phyloP scores from a whole-genome alignment of 2,888 invertebrate species.

The Biston betularia region DNA sequence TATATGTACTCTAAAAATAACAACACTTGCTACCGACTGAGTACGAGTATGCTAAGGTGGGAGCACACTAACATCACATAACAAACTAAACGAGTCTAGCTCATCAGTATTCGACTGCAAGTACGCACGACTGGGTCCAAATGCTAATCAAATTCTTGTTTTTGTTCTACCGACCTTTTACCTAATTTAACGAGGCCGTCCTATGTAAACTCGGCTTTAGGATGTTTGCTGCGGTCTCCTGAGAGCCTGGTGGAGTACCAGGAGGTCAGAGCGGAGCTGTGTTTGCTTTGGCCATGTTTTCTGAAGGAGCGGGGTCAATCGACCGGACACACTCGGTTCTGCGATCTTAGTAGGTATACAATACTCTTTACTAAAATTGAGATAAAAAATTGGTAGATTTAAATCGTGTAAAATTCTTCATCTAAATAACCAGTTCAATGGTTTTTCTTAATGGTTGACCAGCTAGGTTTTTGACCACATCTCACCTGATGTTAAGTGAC shows the following conservation, averaged over 20 bases:
- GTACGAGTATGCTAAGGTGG: background rate
- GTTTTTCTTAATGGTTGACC: too few relatives aligned
- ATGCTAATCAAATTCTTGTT: slow-evolving; percentile 65
- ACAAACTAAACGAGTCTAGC: slow-evolving; percentile 26
- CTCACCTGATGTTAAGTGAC: too few relatives aligned
- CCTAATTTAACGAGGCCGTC: slow-evolving; percentile 57
- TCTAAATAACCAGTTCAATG: too few relatives aligned
- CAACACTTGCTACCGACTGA: background rate
- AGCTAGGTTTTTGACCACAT: too few relatives aligned
- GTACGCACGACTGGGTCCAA: slow-evolving; percentile 50
- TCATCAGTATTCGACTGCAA: slow-evolving; percentile 55
- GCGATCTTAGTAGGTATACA: slow-evolving; percentile 4
- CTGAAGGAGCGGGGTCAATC: slow-evolving; percentile 22
- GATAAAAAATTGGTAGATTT: background rate
- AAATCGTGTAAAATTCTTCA: too few relatives aligned
- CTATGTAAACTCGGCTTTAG: slow-evolving; percentile 58
- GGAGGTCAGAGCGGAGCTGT: slow-evolving; percentile 23
- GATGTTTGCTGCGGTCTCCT: slow-evolving; percentile 52
- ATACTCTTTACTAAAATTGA: background rate
- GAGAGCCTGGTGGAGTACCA: slow-evolving; percentile 45
- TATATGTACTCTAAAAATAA: background rate
- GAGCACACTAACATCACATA: slow-evolving; percentile 16
- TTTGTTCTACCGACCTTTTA: slow-evolving; percentile 59
- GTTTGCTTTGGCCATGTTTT: slow-evolving; percentile 30
- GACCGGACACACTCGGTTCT: slow-evolving; percentile 6